Evolutionary conservation across 2,888 invertebrate genomes (phyloP).

Genomic region (Caenorhabditis sulstoni): DNA sequence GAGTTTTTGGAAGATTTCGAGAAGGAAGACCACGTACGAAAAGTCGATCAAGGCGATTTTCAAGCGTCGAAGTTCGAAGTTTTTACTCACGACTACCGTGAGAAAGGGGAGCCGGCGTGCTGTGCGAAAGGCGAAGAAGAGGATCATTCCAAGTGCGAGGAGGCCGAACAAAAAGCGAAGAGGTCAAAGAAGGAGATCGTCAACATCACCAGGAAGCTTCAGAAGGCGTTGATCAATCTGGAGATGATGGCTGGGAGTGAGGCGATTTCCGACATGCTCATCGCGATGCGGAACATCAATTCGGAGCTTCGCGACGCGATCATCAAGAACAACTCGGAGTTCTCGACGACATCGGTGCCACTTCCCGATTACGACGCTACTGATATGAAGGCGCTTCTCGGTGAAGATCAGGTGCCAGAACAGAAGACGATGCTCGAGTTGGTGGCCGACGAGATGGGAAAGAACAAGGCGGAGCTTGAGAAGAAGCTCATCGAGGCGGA

Average conservation of each 20-base stretch:
- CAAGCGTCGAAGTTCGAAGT: constrained; percentile 60
- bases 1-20: constrained; percentile 59
- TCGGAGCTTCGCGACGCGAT: constrained; percentile 32
- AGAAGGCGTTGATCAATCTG: constrained; percentile 42
- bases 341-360: constrained; percentile 55
- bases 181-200: constrained; percentile 62
- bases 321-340: constrained; percentile 50
- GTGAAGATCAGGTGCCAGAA: constrained; percentile 47
- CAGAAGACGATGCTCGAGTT: constrained; percentile 41
- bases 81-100: constrained; percentile 67
- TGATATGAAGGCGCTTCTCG: constrained; percentile 65
- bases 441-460: constrained; percentile 23
- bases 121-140: constrained; percentile 38
- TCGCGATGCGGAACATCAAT: constrained; percentile 28
- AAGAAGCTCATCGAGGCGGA: constrained; percentile 48
- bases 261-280: constrained; percentile 1
- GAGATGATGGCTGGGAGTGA: constrained; percentile 12
- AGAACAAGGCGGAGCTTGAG: constrained; percentile 17
- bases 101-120: constrained; percentile 53
- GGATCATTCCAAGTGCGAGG: constrained; percentile 39
- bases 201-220: constrained; percentile 62
- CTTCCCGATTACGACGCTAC: constrained; percentile 61
- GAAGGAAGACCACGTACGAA: constrained; percentile 41
- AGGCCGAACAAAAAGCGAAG: constrained; percentile 18
- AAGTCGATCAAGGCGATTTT: constrained; percentile 47